Conservation (phyloP, 2,113 vertebrate species). For the Austrofundulus limnaeus region DNA sequence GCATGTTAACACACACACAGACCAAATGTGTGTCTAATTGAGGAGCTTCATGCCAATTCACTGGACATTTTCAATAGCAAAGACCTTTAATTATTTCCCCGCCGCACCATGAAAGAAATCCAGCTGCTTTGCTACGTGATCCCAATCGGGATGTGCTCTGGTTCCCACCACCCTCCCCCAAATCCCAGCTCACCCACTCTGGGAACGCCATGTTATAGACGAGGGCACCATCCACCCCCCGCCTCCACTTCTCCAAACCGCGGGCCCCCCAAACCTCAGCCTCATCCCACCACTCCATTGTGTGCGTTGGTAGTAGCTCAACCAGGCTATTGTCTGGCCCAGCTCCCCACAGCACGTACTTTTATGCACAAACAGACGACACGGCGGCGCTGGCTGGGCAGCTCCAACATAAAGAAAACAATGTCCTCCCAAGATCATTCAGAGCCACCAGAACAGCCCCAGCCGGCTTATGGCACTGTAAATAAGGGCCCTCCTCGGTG, state of each 20-base stretch:
- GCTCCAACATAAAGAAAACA: conserved; percentile 76
- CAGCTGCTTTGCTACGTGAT: conserved; percentile 77
- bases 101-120: conserved; percentile 78
- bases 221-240: conserved; percentile 65
- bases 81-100: conserved; percentile 79
- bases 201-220: conserved; percentile 67
- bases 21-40: conserved; percentile 59
- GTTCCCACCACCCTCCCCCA: conserved; percentile 79
- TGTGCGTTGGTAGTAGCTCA: conserved; percentile 76
- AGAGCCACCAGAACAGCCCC: conserved; percentile 53
- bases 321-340: conserved; percentile 76
- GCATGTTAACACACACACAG: conserved; percentile 44
- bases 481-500: conserved; percentile 63
- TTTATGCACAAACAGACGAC: conserved; percentile 76
- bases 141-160: conserved; percentile 69
- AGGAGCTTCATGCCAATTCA: conserved; percentile 67
- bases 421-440: conserved; percentile 76
- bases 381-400: conserved; percentile 68
- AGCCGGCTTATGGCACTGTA: conserved; percentile 53
- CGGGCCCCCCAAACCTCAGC: conserved; percentile 67
- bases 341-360: conserved; percentile 73
- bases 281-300: conserved; percentile 78
- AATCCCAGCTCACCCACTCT: conserved; percentile 57
- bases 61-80: conserved; percentile 71
- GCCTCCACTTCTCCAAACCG: conserved; percentile 62